Conservation (phyloP, 2,888 invertebrate species). For the Alloplasta piceator region DNA sequence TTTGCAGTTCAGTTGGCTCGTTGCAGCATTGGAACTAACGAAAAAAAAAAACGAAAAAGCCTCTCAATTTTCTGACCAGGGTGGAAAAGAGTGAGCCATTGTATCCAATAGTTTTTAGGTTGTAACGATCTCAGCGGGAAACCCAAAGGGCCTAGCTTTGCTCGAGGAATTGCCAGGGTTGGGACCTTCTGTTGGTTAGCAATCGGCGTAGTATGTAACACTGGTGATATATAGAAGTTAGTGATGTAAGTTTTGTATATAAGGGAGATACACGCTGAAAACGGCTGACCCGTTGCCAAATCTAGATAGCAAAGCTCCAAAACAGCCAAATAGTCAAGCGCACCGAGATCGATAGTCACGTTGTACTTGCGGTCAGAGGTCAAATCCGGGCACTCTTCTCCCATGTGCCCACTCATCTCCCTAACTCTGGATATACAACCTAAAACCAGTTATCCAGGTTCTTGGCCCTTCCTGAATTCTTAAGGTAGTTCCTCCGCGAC, state of each 20-base stretch:
- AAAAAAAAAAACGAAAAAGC: neutral
- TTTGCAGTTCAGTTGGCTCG: neutral
- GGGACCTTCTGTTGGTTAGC: neutral
- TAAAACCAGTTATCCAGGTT: no score
- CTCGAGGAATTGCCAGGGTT: no score
- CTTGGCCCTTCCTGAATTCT: no score
- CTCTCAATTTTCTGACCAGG: neutral
- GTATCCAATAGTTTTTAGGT: no score
- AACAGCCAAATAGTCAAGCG: constrained; percentile 52
- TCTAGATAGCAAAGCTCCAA: constrained; percentile 44
- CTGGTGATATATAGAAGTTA: no score
- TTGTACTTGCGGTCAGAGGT: constrained; percentile 59
- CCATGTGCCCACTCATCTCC: neutral
- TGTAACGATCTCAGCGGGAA: neutral
- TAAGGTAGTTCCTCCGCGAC: no score
- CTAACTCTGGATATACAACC: constrained; percentile 11
- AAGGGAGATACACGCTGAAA: neutral
- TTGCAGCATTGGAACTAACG: neutral
- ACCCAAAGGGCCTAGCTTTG: neutral
- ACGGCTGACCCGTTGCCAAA: constrained; percentile 58
- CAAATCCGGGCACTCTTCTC: constrained; percentile 39
- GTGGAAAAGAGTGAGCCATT: no score
- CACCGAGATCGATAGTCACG: constrained; percentile 61
- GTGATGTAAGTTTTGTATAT: neutral
- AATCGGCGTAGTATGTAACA: neutral